Conservation (phyloP, 2,888 invertebrate genomes). For the Ctena decussata region DNA sequence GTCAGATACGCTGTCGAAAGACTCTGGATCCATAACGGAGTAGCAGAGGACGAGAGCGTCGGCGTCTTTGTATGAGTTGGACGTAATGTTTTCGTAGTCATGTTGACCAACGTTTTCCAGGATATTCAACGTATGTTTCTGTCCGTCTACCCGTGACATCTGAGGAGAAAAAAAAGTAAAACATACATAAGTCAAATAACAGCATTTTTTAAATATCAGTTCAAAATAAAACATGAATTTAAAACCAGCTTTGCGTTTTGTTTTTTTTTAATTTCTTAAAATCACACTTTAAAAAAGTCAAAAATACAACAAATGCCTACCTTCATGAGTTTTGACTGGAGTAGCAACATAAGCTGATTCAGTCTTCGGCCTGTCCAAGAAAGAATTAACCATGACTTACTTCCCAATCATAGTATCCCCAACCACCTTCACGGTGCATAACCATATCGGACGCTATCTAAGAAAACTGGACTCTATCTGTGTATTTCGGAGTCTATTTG, state of each 20-base stretch:
- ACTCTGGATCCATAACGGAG: constrained; percentile 76
- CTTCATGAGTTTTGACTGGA: constrained; percentile 74
- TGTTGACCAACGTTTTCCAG: constrained; percentile 79
- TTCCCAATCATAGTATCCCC: constrained; percentile 81
- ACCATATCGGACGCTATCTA: no score
- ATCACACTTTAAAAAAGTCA: no score
- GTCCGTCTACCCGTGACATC: constrained; percentile 75
- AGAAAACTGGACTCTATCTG: no score
- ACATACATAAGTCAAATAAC: not conserved
- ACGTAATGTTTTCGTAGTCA: constrained; percentile 73
- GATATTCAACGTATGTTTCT: constrained; percentile 75
- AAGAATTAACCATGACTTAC: constrained; percentile 72
- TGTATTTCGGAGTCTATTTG: no score
- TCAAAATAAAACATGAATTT: not conserved
- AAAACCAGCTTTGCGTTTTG: not conserved
- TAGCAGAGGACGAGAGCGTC: constrained; percentile 78
- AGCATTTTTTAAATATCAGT: not conserved
- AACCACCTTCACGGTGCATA: no score
- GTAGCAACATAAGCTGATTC: constrained; percentile 71
- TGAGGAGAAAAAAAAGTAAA: constrained; percentile 60
- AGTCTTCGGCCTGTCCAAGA: constrained; percentile 64
- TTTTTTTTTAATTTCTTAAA: no score
- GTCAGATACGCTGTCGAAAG: constrained; percentile 73
- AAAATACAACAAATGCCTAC: constrained; percentile 44
- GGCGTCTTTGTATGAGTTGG: constrained; percentile 75